phyloP scores from a whole-genome alignment of 2,113 vertebrate genomes.

The Capra hircus region DNA sequence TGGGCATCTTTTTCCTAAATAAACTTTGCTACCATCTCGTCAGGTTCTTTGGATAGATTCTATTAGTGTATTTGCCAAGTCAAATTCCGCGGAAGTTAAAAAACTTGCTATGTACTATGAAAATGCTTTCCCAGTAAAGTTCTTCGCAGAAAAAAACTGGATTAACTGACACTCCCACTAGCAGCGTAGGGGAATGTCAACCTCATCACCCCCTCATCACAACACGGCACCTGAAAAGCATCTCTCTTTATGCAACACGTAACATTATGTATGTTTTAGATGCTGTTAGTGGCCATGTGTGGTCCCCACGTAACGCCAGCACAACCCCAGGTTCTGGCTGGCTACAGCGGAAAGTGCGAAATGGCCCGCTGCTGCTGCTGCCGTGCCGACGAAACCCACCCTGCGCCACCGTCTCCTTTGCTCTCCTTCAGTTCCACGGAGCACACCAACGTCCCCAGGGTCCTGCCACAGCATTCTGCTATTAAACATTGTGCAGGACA shows the following conservation, averaged over 20 bases:
- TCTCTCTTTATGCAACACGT: rapidly evolving
- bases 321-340: rapidly evolving
- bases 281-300: rapidly evolving
- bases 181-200: rapidly evolving
- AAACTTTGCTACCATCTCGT: not conserved
- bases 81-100: not conserved
- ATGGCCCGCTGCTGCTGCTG: rapidly evolving
- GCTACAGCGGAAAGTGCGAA: rapidly evolving
- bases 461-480: not conserved
- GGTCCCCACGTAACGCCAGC: rapidly evolving
- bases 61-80: not conserved
- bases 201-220: rapidly evolving
- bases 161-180: rapidly evolving
- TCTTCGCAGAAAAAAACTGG: not conserved
- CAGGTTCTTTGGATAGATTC: not conserved
- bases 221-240: rapidly evolving
- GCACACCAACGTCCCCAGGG: no score
- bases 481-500: rapidly evolving
- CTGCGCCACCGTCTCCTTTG: rapidly evolving
- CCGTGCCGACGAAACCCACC: rapidly evolving
- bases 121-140: not conserved
- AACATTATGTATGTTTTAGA: not conserved
- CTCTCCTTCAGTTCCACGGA: no score
- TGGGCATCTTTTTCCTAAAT: not conserved
- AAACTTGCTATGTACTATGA: not conserved